These are phyloP conservation scores for Drosophila funebris DNA, from an alignment of 1,140 invertebrate genomes.

Conservation along the genomic window DNA sequence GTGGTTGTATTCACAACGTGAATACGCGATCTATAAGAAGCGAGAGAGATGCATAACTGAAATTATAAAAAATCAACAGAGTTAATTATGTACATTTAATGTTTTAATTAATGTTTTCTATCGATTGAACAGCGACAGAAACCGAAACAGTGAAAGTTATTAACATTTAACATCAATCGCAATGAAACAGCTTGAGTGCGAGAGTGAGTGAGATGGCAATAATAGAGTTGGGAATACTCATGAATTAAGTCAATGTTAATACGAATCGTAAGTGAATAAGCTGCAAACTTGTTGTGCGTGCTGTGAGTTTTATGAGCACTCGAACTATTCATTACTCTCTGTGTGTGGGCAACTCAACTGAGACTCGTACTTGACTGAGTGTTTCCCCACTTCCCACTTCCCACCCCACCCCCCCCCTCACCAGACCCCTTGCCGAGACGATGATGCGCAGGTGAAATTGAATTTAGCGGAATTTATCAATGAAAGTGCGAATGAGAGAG, in stretches of 20 bases:
- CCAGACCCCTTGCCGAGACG: not conserved
- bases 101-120: slow-evolving; percentile 74
- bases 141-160: slow-evolving; percentile 65
- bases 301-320: not conserved
- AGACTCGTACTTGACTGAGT: too few species aligned
- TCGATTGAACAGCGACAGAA: slow-evolving; percentile 34
- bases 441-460: slow-evolving; percentile 16
- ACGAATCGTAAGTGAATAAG: slow-evolving; percentile 51
- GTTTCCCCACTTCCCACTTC: too few species aligned
- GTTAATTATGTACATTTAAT: slow-evolving; percentile 75
- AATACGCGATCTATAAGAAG: not conserved
- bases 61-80: slow-evolving; percentile 50
- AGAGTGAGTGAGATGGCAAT: slow-evolving; percentile 8
- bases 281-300: slow-evolving; percentile 55
- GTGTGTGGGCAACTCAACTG: slow-evolving; percentile 1
- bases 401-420: not conserved
- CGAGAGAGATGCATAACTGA: slow-evolving; percentile 21
- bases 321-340: not conserved
- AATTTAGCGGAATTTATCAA: slow-evolving; percentile 15
- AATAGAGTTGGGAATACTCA: slow-evolving; percentile 25
- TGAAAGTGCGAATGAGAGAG: slow-evolving; percentile 24
- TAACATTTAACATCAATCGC: slow-evolving; percentile 51
- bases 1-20: not conserved
- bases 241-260: slow-evolving; percentile 32
- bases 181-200: not conserved